These are phyloP conservation scores for Punctoribates punctum DNA, from an alignment of 2,888 invertebrate species.

Conservation along the genomic window DNA sequence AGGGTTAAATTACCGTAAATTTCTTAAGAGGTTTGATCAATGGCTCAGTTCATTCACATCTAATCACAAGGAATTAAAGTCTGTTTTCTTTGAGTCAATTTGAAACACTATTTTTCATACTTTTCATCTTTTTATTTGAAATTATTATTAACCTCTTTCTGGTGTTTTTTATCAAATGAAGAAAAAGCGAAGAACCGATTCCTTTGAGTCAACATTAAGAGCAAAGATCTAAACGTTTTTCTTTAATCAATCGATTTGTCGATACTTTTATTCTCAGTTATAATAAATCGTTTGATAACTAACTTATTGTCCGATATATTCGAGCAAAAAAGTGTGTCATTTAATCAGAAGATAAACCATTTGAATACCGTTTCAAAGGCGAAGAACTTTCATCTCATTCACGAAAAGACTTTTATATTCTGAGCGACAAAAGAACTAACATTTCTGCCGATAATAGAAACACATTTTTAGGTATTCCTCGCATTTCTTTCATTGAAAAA, in stretches of 20 bases:
- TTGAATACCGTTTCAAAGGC: neutral
- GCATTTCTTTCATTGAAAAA: no score
- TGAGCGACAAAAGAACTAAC: neutral
- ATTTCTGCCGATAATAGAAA: neutral
- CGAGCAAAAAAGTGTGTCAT: slow-evolving; percentile 6
- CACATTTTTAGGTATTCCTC: neutral
- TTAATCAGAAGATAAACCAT: neutral
- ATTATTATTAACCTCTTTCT: slow-evolving; percentile 10
- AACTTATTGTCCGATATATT: neutral
- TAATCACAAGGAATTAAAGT: neutral
- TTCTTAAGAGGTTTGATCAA: neutral
- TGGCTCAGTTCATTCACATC: slow-evolving; percentile 1
- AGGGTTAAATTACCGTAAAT: no score
- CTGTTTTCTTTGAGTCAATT: neutral
- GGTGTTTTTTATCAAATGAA: neutral
- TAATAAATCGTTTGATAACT: neutral
- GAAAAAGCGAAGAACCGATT: neutral
- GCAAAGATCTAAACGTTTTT: neutral
- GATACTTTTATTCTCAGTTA: neutral
- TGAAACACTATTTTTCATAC: neutral
- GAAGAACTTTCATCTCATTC: slow-evolving; percentile 1
- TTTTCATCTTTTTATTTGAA: neutral
- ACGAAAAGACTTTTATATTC: neutral
- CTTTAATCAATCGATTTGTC: neutral
- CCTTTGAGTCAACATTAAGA: neutral